Base-by-base conservation (phyloP, 2,888 invertebrate species). In the Tribolium freemani region DNA sequence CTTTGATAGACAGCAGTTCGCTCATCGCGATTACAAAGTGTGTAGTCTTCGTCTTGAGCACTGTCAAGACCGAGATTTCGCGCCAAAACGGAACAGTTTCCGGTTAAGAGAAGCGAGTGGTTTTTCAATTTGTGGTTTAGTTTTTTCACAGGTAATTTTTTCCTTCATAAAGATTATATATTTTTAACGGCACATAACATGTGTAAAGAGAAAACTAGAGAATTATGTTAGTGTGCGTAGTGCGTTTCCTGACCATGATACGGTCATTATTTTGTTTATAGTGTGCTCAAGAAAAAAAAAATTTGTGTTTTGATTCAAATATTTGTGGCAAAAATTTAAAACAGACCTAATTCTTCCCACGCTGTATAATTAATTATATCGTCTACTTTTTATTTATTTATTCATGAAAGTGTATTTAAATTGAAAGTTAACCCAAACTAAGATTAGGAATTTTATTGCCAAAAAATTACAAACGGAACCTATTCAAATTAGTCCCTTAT, bases 41-140 rank as follows among this genome's bases (percentile, higher is more conserved):
- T 66, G 66, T 38, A 48, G 11, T 68, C 58, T 68, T 68, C 50
- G 38, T 48, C 68, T 68, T 58, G 58, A 68, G 38, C 38, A 45
- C 13, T 46, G 13, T 30, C 57, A 48, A 68, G 57, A 50, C 30
- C 38, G 44, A 58, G 58, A 58, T 58, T 57, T 58, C 58, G 60
- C 48, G 46, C 16, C 31, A 45, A 50, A 26, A 51, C 16, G 10
- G 48, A 48, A 48, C 11, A 45, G 13, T 31, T 21, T 26, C 60
- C 20, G 5, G 45, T 9, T 48, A 61, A 38, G 16, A 13, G 16
- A 61, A 16, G 30, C 8, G 20, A 21, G 13, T 31, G 50, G 46
- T 60, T 60, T 60, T 60, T 44, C 8, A 20, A 30, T 10, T 57
- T 16, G n/a, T 9, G 38, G 3, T 20, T 20, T 60, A n/a, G 16